phyloP scores from a whole-genome alignment of 2,888 invertebrate species.

The Ctena decussata region DNA sequence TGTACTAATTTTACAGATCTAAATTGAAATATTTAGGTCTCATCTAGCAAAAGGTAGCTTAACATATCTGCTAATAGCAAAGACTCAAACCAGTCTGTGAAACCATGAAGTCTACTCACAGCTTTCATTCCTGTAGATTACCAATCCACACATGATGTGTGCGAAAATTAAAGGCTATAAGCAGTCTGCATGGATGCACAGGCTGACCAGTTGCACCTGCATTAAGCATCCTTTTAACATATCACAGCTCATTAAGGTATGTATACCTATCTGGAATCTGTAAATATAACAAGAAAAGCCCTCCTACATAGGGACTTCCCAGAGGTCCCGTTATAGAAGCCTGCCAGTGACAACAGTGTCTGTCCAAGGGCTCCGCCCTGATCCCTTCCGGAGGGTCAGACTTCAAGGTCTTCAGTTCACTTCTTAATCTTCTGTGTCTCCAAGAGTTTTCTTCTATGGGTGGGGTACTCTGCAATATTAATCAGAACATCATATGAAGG shows the following conservation, averaged over 20 bases:
- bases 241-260: too few relatives aligned
- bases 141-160: neutral
- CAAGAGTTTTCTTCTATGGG: conserved; percentile 92
- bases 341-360: conserved; percentile 96
- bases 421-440: conserved; percentile 93
- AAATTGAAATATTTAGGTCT: too few relatives aligned
- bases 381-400: conserved; percentile 95
- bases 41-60: too few relatives aligned
- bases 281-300: conserved; percentile 95
- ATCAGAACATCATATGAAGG: too few relatives aligned
- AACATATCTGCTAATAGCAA: too few relatives aligned
- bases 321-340: conserved; percentile 96
- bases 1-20: too few relatives aligned
- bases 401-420: conserved; percentile 90
- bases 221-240: too few relatives aligned
- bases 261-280: conserved; percentile 91
- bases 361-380: conserved; percentile 93
- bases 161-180: neutral
- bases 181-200: too few relatives aligned
- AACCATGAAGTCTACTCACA: too few relatives aligned
- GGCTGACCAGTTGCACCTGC: too few relatives aligned
- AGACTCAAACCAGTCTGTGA: too few relatives aligned
- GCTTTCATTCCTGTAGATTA: neutral
- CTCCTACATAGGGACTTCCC: conserved; percentile 97
- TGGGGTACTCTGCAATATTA: conserved; percentile 82